Evolutionary conservation across 2,888 invertebrate species (phyloP).

Genomic region (Tridacna gigas): DNA sequence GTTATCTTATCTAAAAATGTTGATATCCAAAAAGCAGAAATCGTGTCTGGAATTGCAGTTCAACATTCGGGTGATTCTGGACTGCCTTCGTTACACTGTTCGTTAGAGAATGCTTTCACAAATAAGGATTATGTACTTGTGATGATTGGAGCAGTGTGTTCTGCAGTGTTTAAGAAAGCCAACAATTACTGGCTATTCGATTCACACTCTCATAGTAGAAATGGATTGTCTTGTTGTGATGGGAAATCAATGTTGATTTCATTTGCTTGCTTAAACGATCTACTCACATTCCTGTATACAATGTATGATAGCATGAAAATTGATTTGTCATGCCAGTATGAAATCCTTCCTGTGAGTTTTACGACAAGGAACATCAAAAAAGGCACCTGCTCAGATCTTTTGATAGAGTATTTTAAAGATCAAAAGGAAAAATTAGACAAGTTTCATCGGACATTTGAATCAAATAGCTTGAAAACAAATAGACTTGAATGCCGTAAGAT

Average conservation of each 20-base stretch:
- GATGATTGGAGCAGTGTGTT: slow-evolving; percentile 4
- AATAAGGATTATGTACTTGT: neutral
- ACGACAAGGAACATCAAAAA: neutral
- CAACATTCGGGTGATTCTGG: neutral
- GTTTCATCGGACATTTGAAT: neutral
- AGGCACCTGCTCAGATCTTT: neutral
- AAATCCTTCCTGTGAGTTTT: slow-evolving; percentile 27
- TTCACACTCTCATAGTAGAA: slow-evolving; percentile 38
- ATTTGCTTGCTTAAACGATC: slow-evolving; percentile 27
- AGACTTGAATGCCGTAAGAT: neutral
- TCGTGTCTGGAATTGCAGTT: slow-evolving; percentile 4
- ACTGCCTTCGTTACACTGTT: neutral
- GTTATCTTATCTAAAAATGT: neutral
- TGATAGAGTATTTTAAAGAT: slow-evolving; percentile 10
- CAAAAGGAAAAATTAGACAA: neutral
- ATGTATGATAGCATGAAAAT: slow-evolving; percentile 1
- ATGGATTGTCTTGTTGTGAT: slow-evolving; percentile 36
- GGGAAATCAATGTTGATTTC: slow-evolving; percentile 38
- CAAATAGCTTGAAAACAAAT: slow-evolving; percentile 7
- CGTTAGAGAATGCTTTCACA: neutral
- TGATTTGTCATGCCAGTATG: slow-evolving; percentile 25
- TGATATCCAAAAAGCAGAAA: neutral
- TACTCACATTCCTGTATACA: slow-evolving; percentile 6
- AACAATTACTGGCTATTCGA: slow-evolving; percentile 18
- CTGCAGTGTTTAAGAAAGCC: neutral